phyloP scores from a whole-genome alignment of 2,113 vertebrate species.

The Dasypus novemcinctus region DNA sequence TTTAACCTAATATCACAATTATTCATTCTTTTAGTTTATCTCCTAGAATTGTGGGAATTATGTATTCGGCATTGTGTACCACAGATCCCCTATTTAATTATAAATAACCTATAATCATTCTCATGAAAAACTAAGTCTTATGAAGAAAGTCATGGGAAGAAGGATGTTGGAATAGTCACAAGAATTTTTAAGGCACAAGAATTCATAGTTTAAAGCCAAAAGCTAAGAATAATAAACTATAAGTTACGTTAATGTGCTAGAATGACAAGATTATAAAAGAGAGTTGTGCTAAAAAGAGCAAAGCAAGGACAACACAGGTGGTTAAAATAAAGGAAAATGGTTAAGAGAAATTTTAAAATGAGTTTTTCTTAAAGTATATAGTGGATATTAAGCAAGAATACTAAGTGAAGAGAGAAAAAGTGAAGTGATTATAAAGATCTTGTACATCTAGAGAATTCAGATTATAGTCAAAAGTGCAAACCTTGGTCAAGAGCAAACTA shows the following conservation, averaged over 20 bases:
- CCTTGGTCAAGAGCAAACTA: not conserved
- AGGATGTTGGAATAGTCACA: not conserved
- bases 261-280: not conserved
- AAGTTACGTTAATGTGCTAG: not conserved
- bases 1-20: not conserved
- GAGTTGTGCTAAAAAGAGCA: not conserved
- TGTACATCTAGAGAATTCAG: not conserved
- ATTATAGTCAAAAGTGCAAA: not conserved
- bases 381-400: not conserved
- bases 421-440: not conserved
- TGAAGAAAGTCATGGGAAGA: not conserved
- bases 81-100: not conserved
- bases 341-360: not conserved
- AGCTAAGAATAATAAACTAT: not conserved
- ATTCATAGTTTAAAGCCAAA: not conserved
- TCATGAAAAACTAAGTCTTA: not conserved
- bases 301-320: not conserved
- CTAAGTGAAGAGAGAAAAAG: not conserved
- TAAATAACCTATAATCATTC: not conserved
- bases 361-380: not conserved
- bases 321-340: slow-evolving; percentile 18
- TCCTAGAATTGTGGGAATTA: not conserved
- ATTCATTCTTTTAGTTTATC: not conserved
- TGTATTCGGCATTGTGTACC: slow-evolving; percentile 3
- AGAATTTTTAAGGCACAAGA: not conserved